These are phyloP conservation scores for Drosophila leonis DNA, from an alignment of 2,888 invertebrate species.

Conservation along the genomic window DNA sequence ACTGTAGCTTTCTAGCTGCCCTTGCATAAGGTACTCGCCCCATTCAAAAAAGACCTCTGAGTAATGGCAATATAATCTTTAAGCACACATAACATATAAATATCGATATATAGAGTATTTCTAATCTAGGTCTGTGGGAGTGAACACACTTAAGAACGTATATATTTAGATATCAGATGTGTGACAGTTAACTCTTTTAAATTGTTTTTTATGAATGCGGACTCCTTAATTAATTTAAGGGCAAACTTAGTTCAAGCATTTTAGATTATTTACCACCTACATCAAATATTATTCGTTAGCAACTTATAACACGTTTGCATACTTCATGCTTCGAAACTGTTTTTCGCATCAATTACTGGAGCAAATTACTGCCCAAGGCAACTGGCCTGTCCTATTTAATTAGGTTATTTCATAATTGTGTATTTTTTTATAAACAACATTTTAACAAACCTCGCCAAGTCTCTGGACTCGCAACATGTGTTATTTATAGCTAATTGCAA, in stretches of 20 bases:
- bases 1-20: constrained; percentile 8
- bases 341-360: not conserved
- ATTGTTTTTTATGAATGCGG: not conserved
- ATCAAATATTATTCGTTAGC: not conserved
- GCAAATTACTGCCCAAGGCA: not conserved
- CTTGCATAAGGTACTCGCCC: not conserved
- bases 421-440: constrained; percentile 38
- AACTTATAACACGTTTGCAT: not conserved
- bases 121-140: no score
- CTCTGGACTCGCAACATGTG: constrained; percentile 7
- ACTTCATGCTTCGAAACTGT: not conserved
- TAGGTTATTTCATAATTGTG: constrained; percentile 21
- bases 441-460: constrained; percentile 20
- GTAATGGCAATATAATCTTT: constrained; percentile 2
- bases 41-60: not conserved
- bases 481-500: constrained; percentile 70
- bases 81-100: not conserved
- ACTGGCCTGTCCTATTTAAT: not conserved
- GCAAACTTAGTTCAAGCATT: not conserved
- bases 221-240: not conserved
- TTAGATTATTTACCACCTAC: not conserved
- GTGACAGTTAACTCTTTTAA: not conserved
- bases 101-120: not conserved
- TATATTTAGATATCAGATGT: not conserved
- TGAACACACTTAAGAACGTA: no score